Conservation (phyloP, 2,888 invertebrate species). For the Ceriagrion tenellum region DNA sequence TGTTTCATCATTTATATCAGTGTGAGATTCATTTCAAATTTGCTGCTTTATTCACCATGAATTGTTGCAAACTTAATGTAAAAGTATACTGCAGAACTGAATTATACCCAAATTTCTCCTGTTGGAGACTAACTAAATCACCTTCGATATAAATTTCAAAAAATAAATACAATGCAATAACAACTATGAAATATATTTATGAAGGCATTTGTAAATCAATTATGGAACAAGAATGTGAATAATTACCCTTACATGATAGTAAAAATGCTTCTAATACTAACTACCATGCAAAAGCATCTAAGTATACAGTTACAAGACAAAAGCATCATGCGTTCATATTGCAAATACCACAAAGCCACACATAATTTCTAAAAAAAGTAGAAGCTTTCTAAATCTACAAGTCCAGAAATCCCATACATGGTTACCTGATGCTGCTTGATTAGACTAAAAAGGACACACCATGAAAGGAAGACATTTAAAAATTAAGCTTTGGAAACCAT, state of each 20-base stretch:
- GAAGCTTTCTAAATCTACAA: slow-evolving; percentile 57
- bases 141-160: slow-evolving; percentile 33
- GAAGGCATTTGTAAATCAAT: slow-evolving; percentile 43
- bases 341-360: slow-evolving; percentile 38
- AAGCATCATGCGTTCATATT: slow-evolving; percentile 50
- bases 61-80: slow-evolving; percentile 27
- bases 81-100: slow-evolving; percentile 48
- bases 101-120: slow-evolving; percentile 47
- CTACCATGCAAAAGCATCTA: slow-evolving; percentile 60
- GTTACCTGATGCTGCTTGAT: slow-evolving; percentile 58
- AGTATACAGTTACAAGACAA: background rate
- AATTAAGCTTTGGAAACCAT: slow-evolving; percentile 46
- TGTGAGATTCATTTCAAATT: slow-evolving; percentile 46
- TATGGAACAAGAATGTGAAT: slow-evolving; percentile 11
- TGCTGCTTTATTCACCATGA: slow-evolving; percentile 14
- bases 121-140: slow-evolving; percentile 37
- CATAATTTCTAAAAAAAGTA: slow-evolving; percentile 21
- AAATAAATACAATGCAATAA: slow-evolving; percentile 56
- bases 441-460: slow-evolving; percentile 7
- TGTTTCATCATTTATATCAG: slow-evolving; percentile 34
- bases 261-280: slow-evolving; percentile 44
- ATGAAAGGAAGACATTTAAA: slow-evolving; percentile 41
- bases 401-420: slow-evolving; percentile 65
- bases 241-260: slow-evolving; percentile 42
- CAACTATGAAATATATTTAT: slow-evolving; percentile 37